phyloP scores from a whole-genome alignment of 2,888 invertebrate genomes.

The Ennomos fuscantarius region DNA sequence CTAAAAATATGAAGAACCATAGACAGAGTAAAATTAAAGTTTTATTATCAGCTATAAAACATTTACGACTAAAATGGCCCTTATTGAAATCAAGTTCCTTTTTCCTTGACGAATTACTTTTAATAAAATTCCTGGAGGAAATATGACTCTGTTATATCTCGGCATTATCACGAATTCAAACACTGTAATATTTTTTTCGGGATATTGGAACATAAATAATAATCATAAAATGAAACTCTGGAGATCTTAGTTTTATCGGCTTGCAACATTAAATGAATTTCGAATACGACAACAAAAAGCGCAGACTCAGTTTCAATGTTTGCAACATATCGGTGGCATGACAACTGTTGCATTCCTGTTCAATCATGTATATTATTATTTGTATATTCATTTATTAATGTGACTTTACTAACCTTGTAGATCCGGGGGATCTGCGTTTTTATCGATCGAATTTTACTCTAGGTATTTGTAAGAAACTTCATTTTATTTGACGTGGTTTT shows the following conservation, averaged over 20 bases:
- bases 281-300: conserved; percentile 17
- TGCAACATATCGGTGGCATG: conserved; percentile 32
- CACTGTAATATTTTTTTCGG: neutral
- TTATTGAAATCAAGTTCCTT: conserved; percentile 11
- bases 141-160: conserved; percentile 6
- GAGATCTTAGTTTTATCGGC: too few species aligned
- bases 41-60: conserved; percentile 1
- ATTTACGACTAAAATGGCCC: conserved; percentile 14
- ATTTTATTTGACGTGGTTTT: conserved; percentile 9
- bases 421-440: conserved; percentile 42
- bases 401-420: conserved; percentile 38
- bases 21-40: neutral
- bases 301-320: conserved; percentile 16
- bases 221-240: too few species aligned
- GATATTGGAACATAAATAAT: too few species aligned
- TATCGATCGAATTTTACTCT: conserved; percentile 41
- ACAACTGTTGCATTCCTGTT: conserved; percentile 31
- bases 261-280: neutral
- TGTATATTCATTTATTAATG: conserved; percentile 12
- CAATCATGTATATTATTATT: conserved; percentile 14
- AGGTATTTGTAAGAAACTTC: conserved; percentile 30
- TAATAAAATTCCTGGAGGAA: conserved; percentile 23
- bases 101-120: conserved; percentile 10
- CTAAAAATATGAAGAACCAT: too few species aligned
- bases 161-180: neutral